Evolutionary conservation across 2,888 invertebrate species (phyloP).

Genomic region (Dendrolimus pini): DNA sequence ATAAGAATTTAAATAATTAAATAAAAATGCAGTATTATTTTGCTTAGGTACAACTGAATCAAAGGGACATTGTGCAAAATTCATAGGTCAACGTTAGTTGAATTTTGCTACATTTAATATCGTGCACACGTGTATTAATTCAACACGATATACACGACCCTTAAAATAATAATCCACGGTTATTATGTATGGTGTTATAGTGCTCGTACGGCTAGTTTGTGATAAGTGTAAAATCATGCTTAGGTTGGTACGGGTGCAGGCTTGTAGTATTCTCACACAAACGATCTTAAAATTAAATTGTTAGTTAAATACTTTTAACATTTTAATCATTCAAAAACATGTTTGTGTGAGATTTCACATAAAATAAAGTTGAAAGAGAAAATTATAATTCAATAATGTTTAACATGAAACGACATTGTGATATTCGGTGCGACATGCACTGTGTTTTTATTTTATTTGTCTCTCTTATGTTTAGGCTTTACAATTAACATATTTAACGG

Average conservation of each 20-base stretch:
- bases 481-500: conserved; percentile 10
- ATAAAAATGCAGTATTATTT: too few relatives aligned
- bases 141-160: conserved; percentile 14
- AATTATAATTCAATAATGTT: conserved; percentile 44
- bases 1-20: too few relatives aligned
- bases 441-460: conserved; percentile 38
- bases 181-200: conserved; percentile 32
- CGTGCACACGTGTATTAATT: not conserved
- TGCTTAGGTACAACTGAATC: too few relatives aligned
- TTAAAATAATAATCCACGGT: conserved; percentile 16
- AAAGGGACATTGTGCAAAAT: not conserved
- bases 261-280: conserved; percentile 46
- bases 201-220: conserved; percentile 37
- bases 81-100: not conserved
- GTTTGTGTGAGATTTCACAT: conserved; percentile 44
- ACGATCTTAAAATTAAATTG: conserved; percentile 18
- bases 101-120: not conserved
- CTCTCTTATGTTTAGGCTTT: conserved; percentile 7
- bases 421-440: conserved; percentile 69
- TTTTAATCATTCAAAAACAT: conserved; percentile 8
- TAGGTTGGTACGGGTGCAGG: conserved; percentile 72
- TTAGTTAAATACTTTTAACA: not conserved
- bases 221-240: conserved; percentile 56
- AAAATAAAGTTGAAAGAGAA: conserved; percentile 41
- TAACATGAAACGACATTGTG: conserved; percentile 51